Evolutionary conservation across 2,888 invertebrate species (phyloP).

Genomic region (Lacanobia wlatinum): DNA sequence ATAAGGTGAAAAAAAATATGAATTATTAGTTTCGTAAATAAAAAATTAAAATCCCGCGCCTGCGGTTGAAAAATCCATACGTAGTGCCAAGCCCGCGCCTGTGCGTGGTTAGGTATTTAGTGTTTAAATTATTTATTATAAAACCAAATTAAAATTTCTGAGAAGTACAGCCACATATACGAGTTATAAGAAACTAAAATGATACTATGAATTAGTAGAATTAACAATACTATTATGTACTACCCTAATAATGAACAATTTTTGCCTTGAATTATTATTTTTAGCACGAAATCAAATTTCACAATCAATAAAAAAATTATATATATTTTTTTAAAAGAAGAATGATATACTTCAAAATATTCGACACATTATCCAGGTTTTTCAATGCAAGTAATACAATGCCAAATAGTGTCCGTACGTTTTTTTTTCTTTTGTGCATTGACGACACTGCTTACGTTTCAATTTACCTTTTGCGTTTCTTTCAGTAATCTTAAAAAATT

Average conservation of each 20-base stretch:
- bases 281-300: no score
- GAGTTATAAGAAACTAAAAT: no score
- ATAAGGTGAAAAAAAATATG: neutral
- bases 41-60: neutral
- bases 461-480: conserved; percentile 10
- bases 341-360: conserved; percentile 9
- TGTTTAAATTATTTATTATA: neutral
- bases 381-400: conserved; percentile 8
- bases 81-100: conserved; percentile 6
- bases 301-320: no score
- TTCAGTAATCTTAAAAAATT: neutral
- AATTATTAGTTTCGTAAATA: conserved; percentile 2
- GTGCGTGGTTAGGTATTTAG: neutral
- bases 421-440: conserved; percentile 12
- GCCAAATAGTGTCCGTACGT: conserved; percentile 13
- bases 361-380: conserved; percentile 15
- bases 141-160: no score
- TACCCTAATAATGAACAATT: no score
- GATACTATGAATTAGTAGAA: no score
- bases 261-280: no score
- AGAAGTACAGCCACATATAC: no score
- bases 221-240: no score
- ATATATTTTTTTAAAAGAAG: neutral
- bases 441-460: conserved; percentile 5
- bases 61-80: conserved; percentile 2